Percentiles rank a stretch among this genome's conserved stretches.
Conservation (phyloP, 2,113 vertebrate genomes). For the Cheirogaleus medius region DNA sequence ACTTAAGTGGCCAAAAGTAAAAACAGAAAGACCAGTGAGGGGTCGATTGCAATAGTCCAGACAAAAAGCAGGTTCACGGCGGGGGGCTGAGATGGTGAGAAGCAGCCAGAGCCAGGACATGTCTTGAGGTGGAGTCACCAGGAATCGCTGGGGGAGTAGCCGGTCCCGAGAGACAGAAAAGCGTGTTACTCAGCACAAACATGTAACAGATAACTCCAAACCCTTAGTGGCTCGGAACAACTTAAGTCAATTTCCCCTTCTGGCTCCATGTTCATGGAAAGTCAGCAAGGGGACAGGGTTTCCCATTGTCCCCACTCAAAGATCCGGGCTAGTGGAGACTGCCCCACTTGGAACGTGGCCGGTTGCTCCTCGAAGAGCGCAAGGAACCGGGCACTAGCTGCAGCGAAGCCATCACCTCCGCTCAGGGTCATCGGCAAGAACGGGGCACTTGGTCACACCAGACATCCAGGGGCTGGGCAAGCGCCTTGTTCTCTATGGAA, state of each 20-base stretch:
- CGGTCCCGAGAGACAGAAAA: neutral
- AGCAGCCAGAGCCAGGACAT: fast-evolving
- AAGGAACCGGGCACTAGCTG: fast-evolving
- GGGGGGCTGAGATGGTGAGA: too few relatives aligned
- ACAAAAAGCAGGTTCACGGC: fast-evolving
- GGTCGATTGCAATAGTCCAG: fast-evolving
- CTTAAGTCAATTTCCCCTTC: neutral
- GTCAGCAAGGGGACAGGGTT: neutral
- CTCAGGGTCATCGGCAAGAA: neutral
- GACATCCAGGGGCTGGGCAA: fast-evolving
- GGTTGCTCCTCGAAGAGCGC: neutral
- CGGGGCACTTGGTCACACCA: neutral
- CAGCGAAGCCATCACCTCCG: fast-evolving
- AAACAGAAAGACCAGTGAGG: neutral
- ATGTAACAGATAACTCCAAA: neutral
- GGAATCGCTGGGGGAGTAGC: too few relatives aligned
- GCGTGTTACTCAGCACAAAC: fast-evolving
- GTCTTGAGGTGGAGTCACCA: neutral
- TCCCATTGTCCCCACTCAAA: neutral
- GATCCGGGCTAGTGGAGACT: neutral
- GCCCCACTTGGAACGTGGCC: neutral
- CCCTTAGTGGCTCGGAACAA: too few relatives aligned
- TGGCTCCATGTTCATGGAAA: fast-evolving
- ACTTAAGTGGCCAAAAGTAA: neutral
- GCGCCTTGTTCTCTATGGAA: too few relatives aligned